Base-by-base conservation (phyloP, 2,797 vertebrate species). In the Anguilla marmorata region DNA sequence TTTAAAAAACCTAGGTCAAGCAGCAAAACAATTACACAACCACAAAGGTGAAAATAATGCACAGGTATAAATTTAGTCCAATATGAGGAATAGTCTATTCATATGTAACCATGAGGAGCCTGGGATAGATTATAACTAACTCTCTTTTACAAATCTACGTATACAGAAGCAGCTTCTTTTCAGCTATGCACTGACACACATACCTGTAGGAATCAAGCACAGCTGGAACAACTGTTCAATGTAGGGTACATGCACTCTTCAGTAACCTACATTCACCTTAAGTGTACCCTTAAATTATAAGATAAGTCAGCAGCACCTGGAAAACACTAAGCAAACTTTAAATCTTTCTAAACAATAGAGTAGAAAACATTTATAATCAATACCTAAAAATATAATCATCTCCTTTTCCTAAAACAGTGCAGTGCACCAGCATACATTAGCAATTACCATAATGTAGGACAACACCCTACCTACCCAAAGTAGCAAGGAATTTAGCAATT, bases 341-440 rank as follows among this genome's bases (percentile, higher is more conserved):
- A 80, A 80, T 80, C 76, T 45, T 48, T 80, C 3, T 41, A 45
- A 48, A 45, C 19, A 48, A 45, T 24, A 80, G 9, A 41, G 37
- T 41, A 48, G 0, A 45, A 80, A 48, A 80, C 76, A 30, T 80
- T 16, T 45, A 48, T 80, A 80, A 45, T 21, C 37, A 48, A 16
- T 24, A 80, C 19, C 76, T 80, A 80, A 80, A 80, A 80, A 79
- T 45, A 41, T 80, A 30, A 80, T 80, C 8, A 80, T 45, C 76
- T 80, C 76, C 30, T 80, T 48, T 24, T 48, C 76, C 33, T 30
- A 80, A 48, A 80, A 48, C 76, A 80, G 24, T 21, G 45, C 37
- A 48, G 41, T 41, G 6, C 21, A 21, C 60, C 60, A 63, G 12
- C 9, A 2, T 54, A 54, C 52, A 1, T 54, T 63, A n/a, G 19